Conservation (phyloP, 1,140 invertebrate genomes). For the Melipona quadrifasciata region DNA sequence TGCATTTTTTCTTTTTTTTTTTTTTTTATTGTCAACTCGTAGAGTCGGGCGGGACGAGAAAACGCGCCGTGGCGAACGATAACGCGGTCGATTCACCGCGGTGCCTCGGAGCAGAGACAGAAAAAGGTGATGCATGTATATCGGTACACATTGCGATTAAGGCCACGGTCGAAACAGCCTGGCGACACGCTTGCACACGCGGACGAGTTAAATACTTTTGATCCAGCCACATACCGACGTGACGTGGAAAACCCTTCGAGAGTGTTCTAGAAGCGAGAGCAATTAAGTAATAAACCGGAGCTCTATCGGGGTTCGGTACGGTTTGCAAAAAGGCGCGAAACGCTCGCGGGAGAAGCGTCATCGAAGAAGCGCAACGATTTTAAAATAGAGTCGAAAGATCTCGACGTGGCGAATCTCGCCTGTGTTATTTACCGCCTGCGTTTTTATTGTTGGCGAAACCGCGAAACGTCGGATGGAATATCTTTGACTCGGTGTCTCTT, state of each 20-base stretch:
- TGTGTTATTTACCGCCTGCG: background rate
- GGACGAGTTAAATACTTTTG: conserved; percentile 66
- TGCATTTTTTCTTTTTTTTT: background rate
- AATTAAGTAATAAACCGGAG: background rate
- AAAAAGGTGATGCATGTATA: conserved; percentile 60
- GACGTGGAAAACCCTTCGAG: conserved; percentile 22
- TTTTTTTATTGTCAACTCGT: too few relatives aligned
- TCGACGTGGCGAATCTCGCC: background rate
- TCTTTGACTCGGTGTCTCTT: background rate
- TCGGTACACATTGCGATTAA: conserved; percentile 65
- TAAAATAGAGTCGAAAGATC: conserved; percentile 3
- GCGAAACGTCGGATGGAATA: background rate
- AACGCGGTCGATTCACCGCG: conserved; percentile 1
- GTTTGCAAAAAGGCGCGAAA: background rate
- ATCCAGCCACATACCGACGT: conserved; percentile 59
- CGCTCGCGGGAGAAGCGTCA: background rate
- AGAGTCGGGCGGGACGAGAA: background rate
- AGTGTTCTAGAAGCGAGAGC: background rate
- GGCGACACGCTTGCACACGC: conserved; percentile 56
- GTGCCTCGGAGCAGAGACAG: conserved; percentile 3
- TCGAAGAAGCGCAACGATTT: background rate
- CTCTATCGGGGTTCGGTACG: background rate
- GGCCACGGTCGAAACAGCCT: conserved; percentile 65
- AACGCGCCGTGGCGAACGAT: background rate
- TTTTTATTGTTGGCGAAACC: background rate